Conservation (phyloP, 2,113 vertebrate genomes). For the Tapirus terrestris region DNA sequence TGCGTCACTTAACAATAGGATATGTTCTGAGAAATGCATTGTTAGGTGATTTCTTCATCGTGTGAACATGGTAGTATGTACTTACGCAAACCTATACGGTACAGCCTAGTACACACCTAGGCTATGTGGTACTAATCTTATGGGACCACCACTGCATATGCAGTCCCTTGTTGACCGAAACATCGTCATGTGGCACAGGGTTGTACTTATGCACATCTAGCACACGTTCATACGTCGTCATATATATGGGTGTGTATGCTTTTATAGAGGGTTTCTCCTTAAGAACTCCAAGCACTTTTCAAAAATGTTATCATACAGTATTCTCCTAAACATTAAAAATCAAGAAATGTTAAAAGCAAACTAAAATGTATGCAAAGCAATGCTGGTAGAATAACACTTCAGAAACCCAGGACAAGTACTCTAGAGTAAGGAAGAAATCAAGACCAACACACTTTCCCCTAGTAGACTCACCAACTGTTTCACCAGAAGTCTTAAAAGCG, state of each 20-base stretch:
- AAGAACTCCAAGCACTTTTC: background rate
- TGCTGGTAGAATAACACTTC: background rate
- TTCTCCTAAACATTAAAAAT: conserved; percentile 42
- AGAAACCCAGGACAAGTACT: background rate
- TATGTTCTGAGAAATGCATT: too few relatives aligned
- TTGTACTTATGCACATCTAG: background rate
- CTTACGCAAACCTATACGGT: too few relatives aligned
- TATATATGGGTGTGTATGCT: background rate
- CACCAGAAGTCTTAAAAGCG: background rate
- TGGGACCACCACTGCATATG: too few relatives aligned
- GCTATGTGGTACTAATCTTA: too few relatives aligned
- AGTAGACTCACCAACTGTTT: conserved; percentile 54
- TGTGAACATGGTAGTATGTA: too few relatives aligned
- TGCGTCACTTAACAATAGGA: too few relatives aligned
- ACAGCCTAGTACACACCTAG: too few relatives aligned
- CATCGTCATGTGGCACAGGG: too few relatives aligned
- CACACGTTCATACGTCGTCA: background rate
- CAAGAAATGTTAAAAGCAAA: conserved; percentile 11
- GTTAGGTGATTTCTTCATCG: too few relatives aligned
- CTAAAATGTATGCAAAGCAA: background rate
- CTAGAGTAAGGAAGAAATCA: background rate
- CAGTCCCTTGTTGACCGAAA: too few relatives aligned
- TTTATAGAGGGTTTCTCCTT: background rate
- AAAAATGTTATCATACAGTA: conserved; percentile 8
- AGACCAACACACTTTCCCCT: background rate